Evolutionary conservation across 2,888 invertebrate species (phyloP).

Genomic region (Acrocyrtus sp.): DNA sequence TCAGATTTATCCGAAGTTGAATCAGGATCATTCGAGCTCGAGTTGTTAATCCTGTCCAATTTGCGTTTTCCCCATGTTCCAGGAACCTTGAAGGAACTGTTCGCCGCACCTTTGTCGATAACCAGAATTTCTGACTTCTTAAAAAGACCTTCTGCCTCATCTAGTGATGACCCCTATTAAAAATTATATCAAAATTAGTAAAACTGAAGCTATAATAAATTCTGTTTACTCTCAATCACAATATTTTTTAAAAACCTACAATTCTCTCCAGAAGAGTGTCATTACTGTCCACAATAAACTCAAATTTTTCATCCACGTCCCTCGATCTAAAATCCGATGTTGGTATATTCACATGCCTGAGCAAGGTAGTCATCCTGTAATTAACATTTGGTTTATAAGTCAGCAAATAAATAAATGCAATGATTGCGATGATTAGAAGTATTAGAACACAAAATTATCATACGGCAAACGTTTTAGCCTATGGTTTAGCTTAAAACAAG

Average conservation of each 20-base stretch:
- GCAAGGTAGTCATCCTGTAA: conserved; percentile 69
- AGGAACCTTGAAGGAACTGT: conserved; percentile 68
- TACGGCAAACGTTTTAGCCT: neutral
- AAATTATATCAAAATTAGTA: conserved; percentile 20
- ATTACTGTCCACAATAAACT: conserved; percentile 83
- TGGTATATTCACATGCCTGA: conserved; percentile 70
- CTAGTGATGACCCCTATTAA: conserved; percentile 69
- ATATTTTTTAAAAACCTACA: conserved; percentile 73
- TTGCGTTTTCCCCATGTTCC: conserved; percentile 73
- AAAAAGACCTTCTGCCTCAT: conserved; percentile 74
- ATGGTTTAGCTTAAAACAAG: conserved; percentile 3
- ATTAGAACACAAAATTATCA: too few relatives aligned
- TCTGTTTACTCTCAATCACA: too few relatives aligned
- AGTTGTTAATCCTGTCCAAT: conserved; percentile 5
- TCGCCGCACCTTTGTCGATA: conserved; percentile 65
- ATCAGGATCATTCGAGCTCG: too few relatives aligned
- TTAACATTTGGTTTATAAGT: too few relatives aligned
- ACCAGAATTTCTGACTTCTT: conserved; percentile 68
- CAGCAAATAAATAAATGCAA: neutral
- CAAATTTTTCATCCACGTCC: conserved; percentile 76
- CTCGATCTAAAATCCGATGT: conserved; percentile 71
- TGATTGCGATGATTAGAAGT: too few relatives aligned
- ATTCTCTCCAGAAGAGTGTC: conserved; percentile 85
- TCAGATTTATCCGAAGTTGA: too few relatives aligned
- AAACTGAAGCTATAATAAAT: too few relatives aligned